Percentiles rank a stretch among this genome's conserved stretches.
These are phyloP conservation scores for Montipora capitata DNA, from an alignment of 92 coral and sea anemone genomes.

Conservation along the genomic window DNA sequence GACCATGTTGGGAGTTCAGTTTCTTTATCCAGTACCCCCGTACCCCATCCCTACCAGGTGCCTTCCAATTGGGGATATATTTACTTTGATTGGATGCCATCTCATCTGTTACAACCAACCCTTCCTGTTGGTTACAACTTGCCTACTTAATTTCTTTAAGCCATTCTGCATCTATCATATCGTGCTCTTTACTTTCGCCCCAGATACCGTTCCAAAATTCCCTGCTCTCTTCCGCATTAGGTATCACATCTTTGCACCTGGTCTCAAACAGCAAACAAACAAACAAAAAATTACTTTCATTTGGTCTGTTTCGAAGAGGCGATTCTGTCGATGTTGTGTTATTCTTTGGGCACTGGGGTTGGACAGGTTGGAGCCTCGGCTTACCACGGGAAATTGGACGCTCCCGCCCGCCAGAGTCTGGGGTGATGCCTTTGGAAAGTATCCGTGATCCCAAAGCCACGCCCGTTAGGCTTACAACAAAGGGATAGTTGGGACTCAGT, in stretches of 20 bases:
- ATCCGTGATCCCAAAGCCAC: not conserved
- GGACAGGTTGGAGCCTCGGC: not conserved
- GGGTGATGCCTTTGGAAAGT: not conserved
- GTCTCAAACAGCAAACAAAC: not conserved
- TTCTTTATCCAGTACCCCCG: too few relatives aligned
- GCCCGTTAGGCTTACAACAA: not conserved
- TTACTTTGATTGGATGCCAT: too few relatives aligned
- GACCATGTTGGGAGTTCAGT: too few relatives aligned
- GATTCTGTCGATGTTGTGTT: not conserved
- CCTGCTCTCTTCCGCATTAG: not conserved
- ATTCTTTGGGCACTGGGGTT: not conserved
- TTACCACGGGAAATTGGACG: too few relatives aligned
- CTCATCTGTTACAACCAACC: too few relatives aligned
- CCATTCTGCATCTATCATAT: not conserved
- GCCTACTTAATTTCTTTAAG: slow-evolving; percentile 1
- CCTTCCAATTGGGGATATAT: too few relatives aligned
- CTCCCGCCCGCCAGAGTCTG: too few relatives aligned
- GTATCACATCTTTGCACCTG: slow-evolving; percentile 8
- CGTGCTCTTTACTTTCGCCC: not conserved
- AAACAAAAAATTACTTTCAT: not conserved
- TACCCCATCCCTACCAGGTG: too few relatives aligned
- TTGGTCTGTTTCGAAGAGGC: not conserved
- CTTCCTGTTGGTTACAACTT: not conserved
- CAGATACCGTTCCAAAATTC: not conserved
- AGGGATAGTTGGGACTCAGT: not conserved